These are phyloP conservation scores for Ammodytes marinus DNA, from an alignment of 2,113 vertebrate species.

Conservation along the genomic window DNA sequence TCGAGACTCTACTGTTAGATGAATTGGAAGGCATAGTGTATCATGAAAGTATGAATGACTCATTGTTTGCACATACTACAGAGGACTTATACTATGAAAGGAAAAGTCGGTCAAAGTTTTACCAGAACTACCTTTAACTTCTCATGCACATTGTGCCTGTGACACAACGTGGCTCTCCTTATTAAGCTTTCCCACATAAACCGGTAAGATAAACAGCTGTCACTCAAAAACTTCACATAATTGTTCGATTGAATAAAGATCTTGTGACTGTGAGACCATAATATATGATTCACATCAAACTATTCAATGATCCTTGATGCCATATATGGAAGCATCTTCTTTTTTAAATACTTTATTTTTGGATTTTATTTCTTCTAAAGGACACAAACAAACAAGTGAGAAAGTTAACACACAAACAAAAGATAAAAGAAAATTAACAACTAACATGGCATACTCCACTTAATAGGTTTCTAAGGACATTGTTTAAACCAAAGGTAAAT, in stretches of 20 bases:
- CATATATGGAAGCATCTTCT: neutral
- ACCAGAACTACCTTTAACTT: neutral
- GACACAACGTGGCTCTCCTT: neutral
- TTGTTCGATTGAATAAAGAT: neutral
- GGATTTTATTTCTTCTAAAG: too few species aligned
- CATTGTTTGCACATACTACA: neutral
- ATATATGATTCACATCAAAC: neutral
- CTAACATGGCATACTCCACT: too few species aligned
- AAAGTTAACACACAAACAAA: too few species aligned
- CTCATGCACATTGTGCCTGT: neutral
- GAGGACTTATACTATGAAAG: neutral
- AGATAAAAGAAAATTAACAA: too few species aligned
- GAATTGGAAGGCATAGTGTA: neutral
- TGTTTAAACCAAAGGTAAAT: too few species aligned
- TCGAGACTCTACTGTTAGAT: neutral
- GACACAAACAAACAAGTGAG: too few species aligned
- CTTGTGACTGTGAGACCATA: neutral
- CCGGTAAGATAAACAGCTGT: too few species aligned
- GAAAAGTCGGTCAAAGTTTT: constrained; percentile 1
- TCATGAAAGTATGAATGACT: neutral
- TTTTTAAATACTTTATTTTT: too few species aligned
- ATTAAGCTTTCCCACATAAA: neutral
- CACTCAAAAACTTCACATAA: too few species aligned
- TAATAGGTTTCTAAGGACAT: too few species aligned
- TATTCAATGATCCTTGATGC: neutral